Conservation (phyloP, 2,888 invertebrate genomes). For the Dendrolimus pini region DNA sequence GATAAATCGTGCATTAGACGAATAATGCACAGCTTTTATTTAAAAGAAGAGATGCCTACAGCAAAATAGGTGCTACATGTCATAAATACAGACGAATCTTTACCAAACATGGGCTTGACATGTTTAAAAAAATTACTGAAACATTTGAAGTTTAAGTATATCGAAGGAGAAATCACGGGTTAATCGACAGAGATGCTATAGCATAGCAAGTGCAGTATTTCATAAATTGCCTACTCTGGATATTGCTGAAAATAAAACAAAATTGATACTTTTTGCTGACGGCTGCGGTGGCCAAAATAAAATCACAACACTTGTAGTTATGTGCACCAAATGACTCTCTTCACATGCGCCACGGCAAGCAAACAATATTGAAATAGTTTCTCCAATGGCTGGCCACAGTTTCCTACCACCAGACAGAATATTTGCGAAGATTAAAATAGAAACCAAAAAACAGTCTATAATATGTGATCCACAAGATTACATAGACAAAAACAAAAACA, state of each 20-base stretch:
- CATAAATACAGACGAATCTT: conserved; percentile 1
- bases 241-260: neutral
- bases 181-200: no score
- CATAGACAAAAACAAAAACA: no score
- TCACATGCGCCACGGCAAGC: neutral
- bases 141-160: no score
- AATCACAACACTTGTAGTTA: neutral
- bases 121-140: no score
- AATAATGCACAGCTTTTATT: neutral
- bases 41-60: neutral
- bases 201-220: neutral
- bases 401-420: neutral
- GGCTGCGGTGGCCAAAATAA: neutral
- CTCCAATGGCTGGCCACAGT: neutral
- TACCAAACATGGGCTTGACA: conserved; percentile 3
- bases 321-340: neutral
- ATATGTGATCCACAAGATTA: no score
- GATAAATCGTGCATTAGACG: neutral
- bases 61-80: conserved; percentile 1
- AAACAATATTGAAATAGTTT: neutral
- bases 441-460: neutral
- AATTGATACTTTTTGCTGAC: neutral
- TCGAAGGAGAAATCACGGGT: no score
- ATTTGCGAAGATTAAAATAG: neutral
- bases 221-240: neutral